Evolutionary conservation across 2,888 invertebrate species (phyloP).

Genomic region (Listrodromus nycthemerus): DNA sequence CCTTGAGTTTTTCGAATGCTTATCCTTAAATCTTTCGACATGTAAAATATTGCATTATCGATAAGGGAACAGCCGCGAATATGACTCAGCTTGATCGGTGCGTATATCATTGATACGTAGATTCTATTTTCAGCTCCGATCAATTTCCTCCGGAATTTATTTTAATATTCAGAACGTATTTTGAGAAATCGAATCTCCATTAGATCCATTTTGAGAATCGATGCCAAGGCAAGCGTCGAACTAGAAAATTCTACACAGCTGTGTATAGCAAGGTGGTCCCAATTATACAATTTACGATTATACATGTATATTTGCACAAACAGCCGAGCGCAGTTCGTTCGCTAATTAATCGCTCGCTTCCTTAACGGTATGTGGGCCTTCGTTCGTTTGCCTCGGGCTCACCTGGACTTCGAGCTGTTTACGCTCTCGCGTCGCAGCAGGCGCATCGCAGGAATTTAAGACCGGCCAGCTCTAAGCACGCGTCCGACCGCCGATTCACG

Average conservation of each 20-base stretch:
- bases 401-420: slow-evolving; percentile 53
- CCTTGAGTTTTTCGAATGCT: neutral
- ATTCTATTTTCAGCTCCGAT: neutral
- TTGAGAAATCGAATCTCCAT: slow-evolving; percentile 45
- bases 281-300: slow-evolving; percentile 64
- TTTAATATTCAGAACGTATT: slow-evolving; percentile 20
- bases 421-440: slow-evolving; percentile 18
- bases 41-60: neutral
- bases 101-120: neutral
- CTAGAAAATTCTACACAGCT: neutral
- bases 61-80: neutral
- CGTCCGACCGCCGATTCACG: slow-evolving; percentile 42
- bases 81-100: neutral
- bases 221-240: slow-evolving; percentile 63
- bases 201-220: slow-evolving; percentile 62
- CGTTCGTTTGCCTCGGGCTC: slow-evolving; percentile 20
- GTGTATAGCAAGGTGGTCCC: slow-evolving; percentile 24
- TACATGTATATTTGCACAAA: slow-evolving; percentile 16
- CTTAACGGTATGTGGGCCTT: slow-evolving; percentile 14
- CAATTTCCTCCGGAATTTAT: slow-evolving; percentile 34
- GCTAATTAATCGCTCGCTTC: slow-evolving; percentile 54
- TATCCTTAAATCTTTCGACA: neutral
- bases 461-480: slow-evolving; percentile 10
- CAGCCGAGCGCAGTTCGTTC: neutral
- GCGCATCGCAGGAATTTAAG: slow-evolving; percentile 28